Conservation (phyloP, 2,888 invertebrate genomes). For the Cheilosia grossa region DNA sequence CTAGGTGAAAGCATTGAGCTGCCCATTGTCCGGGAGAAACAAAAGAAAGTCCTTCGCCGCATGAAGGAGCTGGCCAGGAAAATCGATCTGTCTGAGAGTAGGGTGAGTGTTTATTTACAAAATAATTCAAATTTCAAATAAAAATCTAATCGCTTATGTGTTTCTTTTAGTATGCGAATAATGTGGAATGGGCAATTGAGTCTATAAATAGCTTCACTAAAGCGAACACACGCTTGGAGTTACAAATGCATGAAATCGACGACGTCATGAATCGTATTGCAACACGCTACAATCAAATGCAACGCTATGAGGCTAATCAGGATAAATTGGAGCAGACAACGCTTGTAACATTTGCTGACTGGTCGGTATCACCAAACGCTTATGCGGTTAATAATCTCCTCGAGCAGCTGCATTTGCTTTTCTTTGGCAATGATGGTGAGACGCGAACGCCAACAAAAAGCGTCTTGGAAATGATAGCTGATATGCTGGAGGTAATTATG, state of each 20-base stretch:
- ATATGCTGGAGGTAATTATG: slow-evolving; percentile 75
- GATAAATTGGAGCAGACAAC: slow-evolving; percentile 86
- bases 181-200: slow-evolving; percentile 80
- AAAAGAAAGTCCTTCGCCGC: slow-evolving; percentile 85
- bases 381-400: slow-evolving; percentile 87
- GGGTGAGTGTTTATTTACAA: slow-evolving; percentile 76
- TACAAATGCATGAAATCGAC: slow-evolving; percentile 86
- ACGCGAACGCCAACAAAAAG: slow-evolving; percentile 83
- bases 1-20: slow-evolving; percentile 85
- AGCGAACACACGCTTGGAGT: slow-evolving; percentile 84
- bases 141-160: background rate
- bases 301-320: slow-evolving; percentile 85
- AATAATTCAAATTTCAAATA: background rate
- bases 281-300: slow-evolving; percentile 86
- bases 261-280: slow-evolving; percentile 86
- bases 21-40: slow-evolving; percentile 86
- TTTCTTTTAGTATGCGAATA: slow-evolving; percentile 78
- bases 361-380: slow-evolving; percentile 88
- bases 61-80: slow-evolving; percentile 82
- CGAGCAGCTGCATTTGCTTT: slow-evolving; percentile 87
- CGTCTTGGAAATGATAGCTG: slow-evolving; percentile 82
- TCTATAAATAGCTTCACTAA: slow-evolving; percentile 79
- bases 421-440: slow-evolving; percentile 78
- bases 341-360: slow-evolving; percentile 88
- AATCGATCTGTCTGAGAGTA: slow-evolving; percentile 82